phyloP scores from a whole-genome alignment of 2,113 vertebrate species.

The Laticauda colubrina region DNA sequence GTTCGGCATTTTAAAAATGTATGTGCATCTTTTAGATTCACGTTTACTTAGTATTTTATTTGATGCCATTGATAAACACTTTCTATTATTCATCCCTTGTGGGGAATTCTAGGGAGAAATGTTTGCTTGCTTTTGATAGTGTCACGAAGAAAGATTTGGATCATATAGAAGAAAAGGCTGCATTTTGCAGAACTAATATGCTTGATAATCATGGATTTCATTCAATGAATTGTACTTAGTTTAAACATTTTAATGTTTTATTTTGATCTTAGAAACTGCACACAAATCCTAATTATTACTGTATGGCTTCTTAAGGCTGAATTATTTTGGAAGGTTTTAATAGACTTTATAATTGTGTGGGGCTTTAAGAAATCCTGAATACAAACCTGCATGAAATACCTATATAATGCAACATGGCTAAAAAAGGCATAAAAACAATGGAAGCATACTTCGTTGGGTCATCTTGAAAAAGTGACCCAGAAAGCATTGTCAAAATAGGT shows the following conservation, averaged over 20 bases:
- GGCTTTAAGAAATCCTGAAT: neutral
- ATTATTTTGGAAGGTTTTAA: constrained; percentile 20
- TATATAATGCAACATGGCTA: neutral
- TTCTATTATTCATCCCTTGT: neutral
- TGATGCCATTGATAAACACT: neutral
- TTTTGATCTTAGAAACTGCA: constrained; percentile 40
- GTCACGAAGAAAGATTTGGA: constrained; percentile 20
- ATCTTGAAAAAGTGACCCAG: neutral
- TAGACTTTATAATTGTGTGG: neutral
- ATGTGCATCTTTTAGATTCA: neutral
- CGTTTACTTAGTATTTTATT: neutral
- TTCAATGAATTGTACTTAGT: neutral
- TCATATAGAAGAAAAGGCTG: constrained; percentile 48
- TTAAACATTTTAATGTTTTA: neutral
- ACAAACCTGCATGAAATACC: neutral
- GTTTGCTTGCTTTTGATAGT: constrained; percentile 10
- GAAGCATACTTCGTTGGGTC: neutral
- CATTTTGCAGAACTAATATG: constrained; percentile 37
- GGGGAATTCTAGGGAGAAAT: constrained; percentile 5
- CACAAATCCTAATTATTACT: constrained; percentile 32
- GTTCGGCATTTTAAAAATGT: constrained; percentile 19
- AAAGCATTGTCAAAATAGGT: neutral
- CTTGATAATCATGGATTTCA: constrained; percentile 25
- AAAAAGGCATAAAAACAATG: neutral
- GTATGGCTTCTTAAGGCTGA: constrained; percentile 34